Base-by-base conservation (phyloP, 2,797 vertebrate genomes). In the Coranthus polyacanthus region DNA sequence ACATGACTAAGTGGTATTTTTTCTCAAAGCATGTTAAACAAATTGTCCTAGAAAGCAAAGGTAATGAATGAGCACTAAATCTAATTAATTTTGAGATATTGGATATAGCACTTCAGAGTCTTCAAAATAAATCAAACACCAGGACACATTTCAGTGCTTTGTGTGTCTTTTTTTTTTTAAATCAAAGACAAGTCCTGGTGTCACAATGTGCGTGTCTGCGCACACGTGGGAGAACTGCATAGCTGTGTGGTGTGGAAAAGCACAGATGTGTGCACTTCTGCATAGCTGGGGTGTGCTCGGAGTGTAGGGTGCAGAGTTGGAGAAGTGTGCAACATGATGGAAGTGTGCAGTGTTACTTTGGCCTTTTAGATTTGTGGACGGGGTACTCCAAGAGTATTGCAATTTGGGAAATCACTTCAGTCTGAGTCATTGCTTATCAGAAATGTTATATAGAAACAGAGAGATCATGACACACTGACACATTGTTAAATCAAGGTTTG, bases 361-460 rank as follows among this genome's bases (percentile, higher is more conserved):
- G 55, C 49, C 54, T 72, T n/a, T 41, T n/a, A 37, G 3, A 6
- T 26, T 49, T 58, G n/a, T 57, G 70, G 61, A 79, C 68, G 46
- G 1, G 52, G 53, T 36, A 41, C 44, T 52, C 0, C 0, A 0
- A 1, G 13, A 32, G 11, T 88, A 79, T 55, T 42, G 64, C 57
- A 81, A 74, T 43, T 20, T 24, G 22, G 52, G 20, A 46, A 44
- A 58, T 63, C 45, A 74, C 6, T 52, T 39, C 7, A 29, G 47
- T 63, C 3, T 81, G 79, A 90, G 6, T 88, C 83, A 84, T 2
- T 1, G 5, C 26, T 24, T 13, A 4, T 38, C 17, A 21, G 59
- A 32, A 34, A 62, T 51, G 45, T 44, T 52, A 44, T 56, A 50
- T 26, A 36, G 21, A 60, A 47, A 72, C 7, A 41, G 24, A 5